These are phyloP conservation scores for Hirtodrosophila trivittata DNA, from an alignment of 2,888 invertebrate genomes.

Conservation along the genomic window DNA sequence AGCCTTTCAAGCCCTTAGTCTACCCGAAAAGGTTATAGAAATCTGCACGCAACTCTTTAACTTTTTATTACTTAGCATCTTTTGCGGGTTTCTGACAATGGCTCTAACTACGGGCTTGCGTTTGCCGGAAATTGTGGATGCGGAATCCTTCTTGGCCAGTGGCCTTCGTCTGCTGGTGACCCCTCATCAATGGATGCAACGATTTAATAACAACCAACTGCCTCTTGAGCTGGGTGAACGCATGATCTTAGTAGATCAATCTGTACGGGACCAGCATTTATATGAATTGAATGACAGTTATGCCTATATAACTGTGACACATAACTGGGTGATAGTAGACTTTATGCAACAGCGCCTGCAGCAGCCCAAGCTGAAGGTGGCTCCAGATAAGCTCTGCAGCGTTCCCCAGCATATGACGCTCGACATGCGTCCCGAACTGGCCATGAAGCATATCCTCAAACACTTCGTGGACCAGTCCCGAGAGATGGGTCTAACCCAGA, in stretches of 20 bases:
- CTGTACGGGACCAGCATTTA: constrained; percentile 6
- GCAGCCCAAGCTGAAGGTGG: constrained; percentile 22
- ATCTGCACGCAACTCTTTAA: background rate
- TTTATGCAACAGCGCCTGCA: constrained; percentile 21
- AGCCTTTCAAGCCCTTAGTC: background rate
- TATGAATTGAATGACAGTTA: constrained; percentile 22
- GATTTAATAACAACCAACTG: too few relatives aligned
- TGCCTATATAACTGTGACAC: constrained; percentile 15
- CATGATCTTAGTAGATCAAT: background rate
- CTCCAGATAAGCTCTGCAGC: constrained; percentile 10
- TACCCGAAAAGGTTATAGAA: constrained; percentile 6
- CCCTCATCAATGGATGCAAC: background rate
- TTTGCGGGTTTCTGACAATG: background rate
- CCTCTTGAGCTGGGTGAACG: background rate
- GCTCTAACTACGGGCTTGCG: constrained; percentile 1
- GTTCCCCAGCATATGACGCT: constrained; percentile 12
- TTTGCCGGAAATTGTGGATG: constrained; percentile 13
- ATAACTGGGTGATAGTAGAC: constrained; percentile 10
- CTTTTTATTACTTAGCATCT: background rate
- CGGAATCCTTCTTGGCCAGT: constrained; percentile 9
- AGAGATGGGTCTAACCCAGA: constrained; percentile 4
- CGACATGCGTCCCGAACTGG: background rate
- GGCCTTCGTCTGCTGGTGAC: constrained; percentile 4
- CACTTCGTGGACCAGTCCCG: background rate
- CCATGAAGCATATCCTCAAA: background rate